Evolutionary conservation across 2,888 invertebrate species (phyloP), one percentile per base, ranked within the genome.

Genomic region (Melieria omissa): DNA sequence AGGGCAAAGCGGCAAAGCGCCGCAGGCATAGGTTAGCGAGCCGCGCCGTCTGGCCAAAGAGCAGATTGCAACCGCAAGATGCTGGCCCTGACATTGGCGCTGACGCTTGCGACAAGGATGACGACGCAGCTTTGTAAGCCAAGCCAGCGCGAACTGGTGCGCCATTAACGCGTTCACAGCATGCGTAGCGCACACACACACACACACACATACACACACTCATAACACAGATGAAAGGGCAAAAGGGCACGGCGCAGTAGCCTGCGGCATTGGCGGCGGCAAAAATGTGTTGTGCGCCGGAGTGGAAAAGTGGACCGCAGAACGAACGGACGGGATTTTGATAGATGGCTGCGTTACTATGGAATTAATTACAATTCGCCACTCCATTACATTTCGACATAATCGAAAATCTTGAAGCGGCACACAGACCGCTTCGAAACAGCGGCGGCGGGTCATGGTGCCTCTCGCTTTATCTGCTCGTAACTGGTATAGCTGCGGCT

Each of bases 291-390:
- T 8, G 41, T 10, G 44, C 60, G 42, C 49, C 3, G 14, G 41
- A 75, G 74, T 63, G 74, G 73, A 75, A 77, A 73, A 75, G 60
- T 68, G 58, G 71, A 70, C 72, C 71, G 44, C 77, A 55, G 64
- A 73, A 41, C 54, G 65, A 54, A 76, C 72, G 73, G 74, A 77
- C 76, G 76, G 78, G 77, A 79, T 78, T 82, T 81, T 83, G 82
- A 83, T 83, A 80, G 83, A 83, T 84, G 81, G 79, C 79, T 84
- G 80, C 80, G 78, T 80, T 81, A 65, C 63, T 73, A 66, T 69
- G 64, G 78, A 83, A 84, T 84, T 83, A 84, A 83, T 83, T 83
- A 83, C 82, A 84, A 82, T 81, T 82, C 83, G 78, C 78, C 81
- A 84, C 83, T 79, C 74, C 76, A 83, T 84, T 75, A 74, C 69